Base-by-base conservation (phyloP, 2,888 invertebrate genomes). In the Coecobrya sp. region DNA sequence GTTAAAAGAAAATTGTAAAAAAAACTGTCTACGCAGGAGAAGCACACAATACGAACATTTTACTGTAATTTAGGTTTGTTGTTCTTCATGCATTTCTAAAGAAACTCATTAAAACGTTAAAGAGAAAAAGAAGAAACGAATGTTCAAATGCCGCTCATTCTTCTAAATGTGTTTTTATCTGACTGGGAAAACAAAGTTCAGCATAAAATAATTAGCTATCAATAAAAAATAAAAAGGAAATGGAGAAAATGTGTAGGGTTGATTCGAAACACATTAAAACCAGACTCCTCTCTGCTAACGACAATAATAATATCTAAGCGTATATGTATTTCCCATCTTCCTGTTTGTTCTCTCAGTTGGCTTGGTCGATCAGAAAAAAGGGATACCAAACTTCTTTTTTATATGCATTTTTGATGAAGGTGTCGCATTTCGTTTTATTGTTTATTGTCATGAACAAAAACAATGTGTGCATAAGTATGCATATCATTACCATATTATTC, bases 301-400 rank as follows among this genome's bases (percentile, higher is more conserved):
- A 73, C 73, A 27, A 82, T 59, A 82, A 76, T 62, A 52, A 84
- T 84, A 73, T 70, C 55, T 19, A 81, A 81, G 3, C n/a, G 59
- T 25, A 16, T 13, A 86, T 22, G 45, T 16, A 55, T 22, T 59
- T 22, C 11, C 36, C 55, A 19, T 73, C 73, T 81, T 89, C 65
- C 81, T 89, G 52, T 89, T 68, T 88, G 13, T n/a, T 76, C 13
- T 8, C n/a, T 0, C 16, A n/a, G n/a, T 68, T 65, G 70, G 0
- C 62, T 10, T 22, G 11, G 30, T 0, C 2, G 11, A 8, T 25
- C 22, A 27, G 13, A 27, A 81, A 89, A 68, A 81, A 49, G 19
- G 89, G 89, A 89, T 84, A 89, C 42, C 70, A 82, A 76, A 89
- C 89, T 70, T 30, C 89, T 89, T 89, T 89, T 89, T 90, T 84